Evolutionary conservation across 2,113 vertebrate species (phyloP).

Genomic region (Ameiurus melas): DNA sequence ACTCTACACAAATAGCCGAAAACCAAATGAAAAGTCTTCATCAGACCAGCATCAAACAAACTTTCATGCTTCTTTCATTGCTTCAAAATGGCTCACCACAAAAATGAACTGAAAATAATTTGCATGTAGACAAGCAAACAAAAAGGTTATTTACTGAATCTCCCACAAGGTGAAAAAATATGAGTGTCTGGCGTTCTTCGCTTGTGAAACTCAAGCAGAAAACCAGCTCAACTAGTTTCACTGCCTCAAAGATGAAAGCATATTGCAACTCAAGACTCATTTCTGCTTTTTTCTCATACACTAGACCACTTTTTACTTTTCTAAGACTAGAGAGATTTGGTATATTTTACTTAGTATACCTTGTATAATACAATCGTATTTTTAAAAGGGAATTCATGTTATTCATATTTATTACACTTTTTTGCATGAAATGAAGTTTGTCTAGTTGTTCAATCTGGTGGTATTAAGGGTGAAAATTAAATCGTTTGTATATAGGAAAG

Average conservation of each 20-base stretch:
- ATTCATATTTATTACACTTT: too few relatives aligned
- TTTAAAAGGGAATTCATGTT: background rate
- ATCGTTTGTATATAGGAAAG: background rate
- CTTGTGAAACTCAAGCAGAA: constrained; percentile 57
- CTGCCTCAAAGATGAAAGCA: constrained; percentile 27
- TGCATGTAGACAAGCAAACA: background rate
- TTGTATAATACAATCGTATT: background rate
- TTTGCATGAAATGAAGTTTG: background rate
- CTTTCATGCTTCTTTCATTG: background rate
- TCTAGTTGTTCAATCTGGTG: background rate
- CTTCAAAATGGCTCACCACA: background rate
- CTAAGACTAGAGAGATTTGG: too few relatives aligned
- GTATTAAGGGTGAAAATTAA: background rate
- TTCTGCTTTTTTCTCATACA: constrained; percentile 6
- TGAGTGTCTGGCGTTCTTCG: background rate
- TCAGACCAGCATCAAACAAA: background rate
- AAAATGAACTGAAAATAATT: background rate
- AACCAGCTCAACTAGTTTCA: constrained; percentile 71
- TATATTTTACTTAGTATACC: background rate
- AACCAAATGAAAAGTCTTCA: too few relatives aligned
- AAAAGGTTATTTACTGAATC: background rate
- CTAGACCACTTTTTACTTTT: background rate
- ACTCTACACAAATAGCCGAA: too few relatives aligned
- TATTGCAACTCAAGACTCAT: background rate
- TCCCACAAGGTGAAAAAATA: background rate